These are phyloP conservation scores for Perithous albicinctus DNA, from an alignment of 2,888 invertebrate genomes.

Conservation along the genomic window DNA sequence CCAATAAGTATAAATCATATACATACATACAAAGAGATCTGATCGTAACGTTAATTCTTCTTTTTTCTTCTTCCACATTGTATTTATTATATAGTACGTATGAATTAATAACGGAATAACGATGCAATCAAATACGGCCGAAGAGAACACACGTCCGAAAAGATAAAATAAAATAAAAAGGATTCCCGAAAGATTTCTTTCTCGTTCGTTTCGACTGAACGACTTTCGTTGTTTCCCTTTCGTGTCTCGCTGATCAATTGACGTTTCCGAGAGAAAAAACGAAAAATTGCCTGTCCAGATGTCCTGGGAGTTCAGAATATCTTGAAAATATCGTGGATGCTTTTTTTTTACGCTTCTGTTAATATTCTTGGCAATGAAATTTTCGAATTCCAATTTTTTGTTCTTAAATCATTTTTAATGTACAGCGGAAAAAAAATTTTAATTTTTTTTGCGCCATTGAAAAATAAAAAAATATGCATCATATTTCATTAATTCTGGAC, in stretches of 20 bases:
- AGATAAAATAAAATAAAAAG: too few species aligned
- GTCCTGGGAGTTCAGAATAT: too few species aligned
- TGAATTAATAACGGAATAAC: slow-evolving; percentile 16
- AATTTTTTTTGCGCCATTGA: too few species aligned
- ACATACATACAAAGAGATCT: slow-evolving; percentile 40
- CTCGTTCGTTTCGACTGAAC: slow-evolving; percentile 18
- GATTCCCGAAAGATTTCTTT: slow-evolving; percentile 50
- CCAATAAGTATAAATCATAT: slow-evolving; percentile 75
- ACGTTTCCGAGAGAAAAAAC: too few species aligned
- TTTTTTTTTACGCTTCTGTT: neutral
- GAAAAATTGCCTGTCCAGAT: too few species aligned
- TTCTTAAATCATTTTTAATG: too few species aligned
- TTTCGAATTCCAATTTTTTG: too few species aligned
- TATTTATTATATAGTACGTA: slow-evolving; percentile 23
- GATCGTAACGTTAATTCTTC: slow-evolving; percentile 23
- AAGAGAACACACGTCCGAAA: slow-evolving; percentile 51
- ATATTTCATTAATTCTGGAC: too few species aligned
- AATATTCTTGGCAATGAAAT: too few species aligned
- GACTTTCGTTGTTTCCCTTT: slow-evolving; percentile 46
- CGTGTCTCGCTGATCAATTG: slow-evolving; percentile 22
- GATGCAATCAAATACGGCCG: slow-evolving; percentile 49
- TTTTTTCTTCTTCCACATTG: slow-evolving; percentile 38
- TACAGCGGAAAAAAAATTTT: too few species aligned
- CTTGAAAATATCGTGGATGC: too few species aligned
- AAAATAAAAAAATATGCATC: too few species aligned